phyloP scores from a whole-genome alignment of 1,140 invertebrate species.

The Lepidurus couesii region DNA sequence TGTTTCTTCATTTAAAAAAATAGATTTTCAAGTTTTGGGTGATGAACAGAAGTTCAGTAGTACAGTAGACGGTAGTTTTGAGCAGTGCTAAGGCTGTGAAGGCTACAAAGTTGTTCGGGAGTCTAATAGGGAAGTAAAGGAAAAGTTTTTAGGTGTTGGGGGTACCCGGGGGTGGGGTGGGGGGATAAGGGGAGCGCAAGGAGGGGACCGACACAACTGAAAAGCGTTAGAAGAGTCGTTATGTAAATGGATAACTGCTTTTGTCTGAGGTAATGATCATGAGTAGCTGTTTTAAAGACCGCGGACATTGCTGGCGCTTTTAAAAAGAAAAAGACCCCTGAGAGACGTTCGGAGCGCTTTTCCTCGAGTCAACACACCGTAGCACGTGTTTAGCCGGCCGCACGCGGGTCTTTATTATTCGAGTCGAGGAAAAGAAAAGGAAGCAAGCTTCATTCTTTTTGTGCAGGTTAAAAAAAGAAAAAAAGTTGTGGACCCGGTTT shows the following conservation, averaged over 20 bases:
- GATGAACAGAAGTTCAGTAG: too few relatives aligned
- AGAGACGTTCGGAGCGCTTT: neutral
- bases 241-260: conserved; percentile 1
- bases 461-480: neutral
- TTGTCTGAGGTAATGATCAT: conserved; percentile 1
- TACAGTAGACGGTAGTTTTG: too few relatives aligned
- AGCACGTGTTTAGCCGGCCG: conserved; percentile 25
- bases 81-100: too few relatives aligned
- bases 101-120: too few relatives aligned
- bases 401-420: conserved; percentile 26
- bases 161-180: neutral
- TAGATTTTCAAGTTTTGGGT: too few relatives aligned
- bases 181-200: neutral
- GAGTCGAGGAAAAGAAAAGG: conserved; percentile 24
- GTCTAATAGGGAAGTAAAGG: neutral
- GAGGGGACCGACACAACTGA: neutral
- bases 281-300: conserved; percentile 14
- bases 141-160: neutral
- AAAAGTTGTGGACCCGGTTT: neutral
- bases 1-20: too few relatives aligned
- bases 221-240: conserved; percentile 8
- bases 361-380: conserved; percentile 26
- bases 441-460: conserved; percentile 16
- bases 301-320: conserved; percentile 9
- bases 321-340: neutral